phyloP scores from a whole-genome alignment of 2,888 invertebrate genomes.

The Tortricodes alternella region DNA sequence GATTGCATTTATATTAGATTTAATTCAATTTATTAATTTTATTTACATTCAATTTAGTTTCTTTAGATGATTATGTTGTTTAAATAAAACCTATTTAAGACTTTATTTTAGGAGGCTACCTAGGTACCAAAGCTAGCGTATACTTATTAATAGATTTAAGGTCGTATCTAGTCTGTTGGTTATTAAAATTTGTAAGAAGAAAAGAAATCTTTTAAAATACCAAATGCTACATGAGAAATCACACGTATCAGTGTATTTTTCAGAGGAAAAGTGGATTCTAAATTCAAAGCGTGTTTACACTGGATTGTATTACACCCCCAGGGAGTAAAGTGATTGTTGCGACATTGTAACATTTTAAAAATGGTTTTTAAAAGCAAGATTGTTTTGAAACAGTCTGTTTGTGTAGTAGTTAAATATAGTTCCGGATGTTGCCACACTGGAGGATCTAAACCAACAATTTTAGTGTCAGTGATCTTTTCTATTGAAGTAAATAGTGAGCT shows the following conservation, averaged over 20 bases:
- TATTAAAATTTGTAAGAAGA: not conserved
- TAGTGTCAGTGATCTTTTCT: too few species aligned
- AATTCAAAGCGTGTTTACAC: constrained; percentile 8
- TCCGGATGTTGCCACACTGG: not conserved
- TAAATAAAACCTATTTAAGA: too few species aligned
- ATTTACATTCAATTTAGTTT: too few species aligned
- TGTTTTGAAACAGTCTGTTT: not conserved
- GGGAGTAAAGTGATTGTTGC: constrained; percentile 13
- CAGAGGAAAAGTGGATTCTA: constrained; percentile 1
- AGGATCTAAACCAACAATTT: too few species aligned
- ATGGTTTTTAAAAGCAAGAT: not conserved
- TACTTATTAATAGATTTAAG: too few species aligned
- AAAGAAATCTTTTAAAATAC: not conserved
- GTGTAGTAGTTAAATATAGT: not conserved
- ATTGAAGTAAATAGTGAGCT: too few species aligned
- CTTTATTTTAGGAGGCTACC: too few species aligned
- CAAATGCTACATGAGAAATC: not conserved
- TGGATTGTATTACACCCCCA: constrained; percentile 1
- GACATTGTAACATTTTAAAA: constrained; percentile 11
- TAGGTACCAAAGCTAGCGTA: too few species aligned
- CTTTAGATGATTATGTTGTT: too few species aligned
- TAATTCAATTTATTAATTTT: too few species aligned
- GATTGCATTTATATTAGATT: too few species aligned
- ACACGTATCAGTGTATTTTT: not conserved
- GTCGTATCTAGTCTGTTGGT: too few species aligned